Percentiles rank a stretch among this genome's conserved stretches.
phyloP scores from a whole-genome alignment of 1,140 invertebrate genomes.

The Drosophila melanica region DNA sequence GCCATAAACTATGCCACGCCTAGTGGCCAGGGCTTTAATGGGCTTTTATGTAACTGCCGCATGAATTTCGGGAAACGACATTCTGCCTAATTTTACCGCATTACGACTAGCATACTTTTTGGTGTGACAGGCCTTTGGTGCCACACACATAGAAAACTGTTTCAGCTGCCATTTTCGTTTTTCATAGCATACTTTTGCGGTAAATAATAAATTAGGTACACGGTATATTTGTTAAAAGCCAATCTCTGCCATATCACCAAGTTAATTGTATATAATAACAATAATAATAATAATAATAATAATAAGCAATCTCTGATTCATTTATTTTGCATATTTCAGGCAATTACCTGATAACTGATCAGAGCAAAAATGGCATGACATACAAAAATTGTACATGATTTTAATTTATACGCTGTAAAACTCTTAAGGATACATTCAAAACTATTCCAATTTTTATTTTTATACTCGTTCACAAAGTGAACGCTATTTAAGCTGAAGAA shows the following conservation, averaged over 20 bases:
- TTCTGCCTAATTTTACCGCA: constrained; percentile 50
- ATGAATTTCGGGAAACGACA: constrained; percentile 17
- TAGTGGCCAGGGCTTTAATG: constrained; percentile 37
- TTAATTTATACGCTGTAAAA: no score
- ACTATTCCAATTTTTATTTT: no score
- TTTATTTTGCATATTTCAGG: neutral
- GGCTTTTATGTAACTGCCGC: constrained; percentile 43
- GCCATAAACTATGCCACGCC: constrained; percentile 68
- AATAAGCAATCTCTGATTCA: neutral
- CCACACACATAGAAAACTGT: constrained; percentile 1
- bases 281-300: constrained; percentile 9
- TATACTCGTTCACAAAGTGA: no score
- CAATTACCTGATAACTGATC: neutral
- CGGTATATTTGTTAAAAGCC: constrained; percentile 3
- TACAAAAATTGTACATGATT: no score
- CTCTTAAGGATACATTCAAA: no score
- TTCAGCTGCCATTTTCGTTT: constrained; percentile 16
- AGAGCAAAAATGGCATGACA: neutral
- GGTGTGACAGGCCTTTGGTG: no score
- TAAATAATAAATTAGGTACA: constrained; percentile 17
- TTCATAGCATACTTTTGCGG: constrained; percentile 28
- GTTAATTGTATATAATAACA: constrained; percentile 10
- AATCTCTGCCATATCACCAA: neutral
- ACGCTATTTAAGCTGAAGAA: no score
- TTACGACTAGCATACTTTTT: constrained; percentile 35